These are phyloP conservation scores for Diorhabda carinulata DNA, from an alignment of 1,140 invertebrate genomes.

Conservation along the genomic window DNA sequence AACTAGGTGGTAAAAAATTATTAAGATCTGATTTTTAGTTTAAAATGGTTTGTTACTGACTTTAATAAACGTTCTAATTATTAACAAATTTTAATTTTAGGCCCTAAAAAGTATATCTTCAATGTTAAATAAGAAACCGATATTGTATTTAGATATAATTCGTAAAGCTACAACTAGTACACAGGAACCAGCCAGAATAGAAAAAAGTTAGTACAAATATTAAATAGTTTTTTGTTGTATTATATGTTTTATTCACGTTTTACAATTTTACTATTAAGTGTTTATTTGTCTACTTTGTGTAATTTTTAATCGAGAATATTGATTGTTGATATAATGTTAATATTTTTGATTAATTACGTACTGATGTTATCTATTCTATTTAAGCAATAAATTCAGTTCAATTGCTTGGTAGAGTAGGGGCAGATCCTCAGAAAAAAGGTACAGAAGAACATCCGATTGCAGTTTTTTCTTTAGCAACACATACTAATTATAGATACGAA, in stretches of 20 bases:
- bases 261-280: not conserved
- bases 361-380: slow-evolving; percentile 38
- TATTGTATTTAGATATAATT: slow-evolving; percentile 7
- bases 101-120: not conserved
- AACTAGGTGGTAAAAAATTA: too few relatives aligned
- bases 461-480: slow-evolving; percentile 86
- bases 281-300: not conserved
- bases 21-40: too few relatives aligned
- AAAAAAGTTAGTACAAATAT: slow-evolving; percentile 29
- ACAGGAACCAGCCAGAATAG: slow-evolving; percentile 32
- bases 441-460: slow-evolving; percentile 78
- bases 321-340: not conserved
- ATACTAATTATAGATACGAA: slow-evolving; percentile 76
- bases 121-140: not conserved
- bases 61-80: too few relatives aligned
- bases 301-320: not conserved
- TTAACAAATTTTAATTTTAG: not conserved
- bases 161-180: slow-evolving; percentile 14
- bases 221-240: not conserved
- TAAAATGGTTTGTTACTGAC: too few relatives aligned
- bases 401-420: slow-evolving; percentile 80
- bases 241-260: not conserved
- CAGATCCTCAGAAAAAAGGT: slow-evolving; percentile 80
- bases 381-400: slow-evolving; percentile 84
- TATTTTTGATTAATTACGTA: not conserved